Percentiles rank a stretch among this genome's conserved stretches.
phyloP scores from a whole-genome alignment of 2,113 vertebrate genomes.

The Phylloscopus trochiloides region DNA sequence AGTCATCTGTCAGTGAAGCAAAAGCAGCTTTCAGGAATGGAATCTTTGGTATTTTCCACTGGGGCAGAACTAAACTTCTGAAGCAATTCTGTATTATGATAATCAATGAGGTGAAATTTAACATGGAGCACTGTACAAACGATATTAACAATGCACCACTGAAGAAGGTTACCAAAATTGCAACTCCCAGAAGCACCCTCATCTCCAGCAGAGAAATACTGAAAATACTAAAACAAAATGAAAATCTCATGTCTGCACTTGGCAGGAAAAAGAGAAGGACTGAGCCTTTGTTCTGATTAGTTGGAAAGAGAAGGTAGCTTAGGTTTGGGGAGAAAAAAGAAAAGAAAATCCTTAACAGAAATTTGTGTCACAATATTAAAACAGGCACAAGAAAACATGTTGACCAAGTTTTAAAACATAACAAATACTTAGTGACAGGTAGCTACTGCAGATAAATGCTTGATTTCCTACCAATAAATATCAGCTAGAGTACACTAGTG shows the following conservation, averaged over 20 bases:
- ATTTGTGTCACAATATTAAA: background rate
- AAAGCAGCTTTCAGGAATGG: conserved; percentile 45
- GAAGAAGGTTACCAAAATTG: background rate
- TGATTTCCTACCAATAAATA: background rate
- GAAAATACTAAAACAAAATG: background rate
- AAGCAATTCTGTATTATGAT: conserved; percentile 6
- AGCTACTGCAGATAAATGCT: background rate
- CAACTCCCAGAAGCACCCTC: background rate
- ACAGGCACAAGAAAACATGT: background rate
- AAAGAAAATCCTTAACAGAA: background rate
- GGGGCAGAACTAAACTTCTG: background rate
- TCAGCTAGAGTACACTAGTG: background rate
- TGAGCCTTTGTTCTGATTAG: background rate
- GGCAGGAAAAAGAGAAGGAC: background rate
- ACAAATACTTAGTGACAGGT: background rate
- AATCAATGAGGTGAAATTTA: conserved; percentile 41
- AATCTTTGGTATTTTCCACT: conserved; percentile 53
- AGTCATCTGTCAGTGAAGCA: conserved; percentile 30
- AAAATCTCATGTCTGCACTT: background rate
- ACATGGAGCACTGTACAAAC: background rate
- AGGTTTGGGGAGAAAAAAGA: background rate
- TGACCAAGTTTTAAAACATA: background rate
- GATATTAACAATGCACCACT: background rate
- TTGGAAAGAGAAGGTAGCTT: background rate
- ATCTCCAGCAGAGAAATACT: background rate